Conservation (phyloP, 1,140 invertebrate species). For the Ladona fulva region DNA sequence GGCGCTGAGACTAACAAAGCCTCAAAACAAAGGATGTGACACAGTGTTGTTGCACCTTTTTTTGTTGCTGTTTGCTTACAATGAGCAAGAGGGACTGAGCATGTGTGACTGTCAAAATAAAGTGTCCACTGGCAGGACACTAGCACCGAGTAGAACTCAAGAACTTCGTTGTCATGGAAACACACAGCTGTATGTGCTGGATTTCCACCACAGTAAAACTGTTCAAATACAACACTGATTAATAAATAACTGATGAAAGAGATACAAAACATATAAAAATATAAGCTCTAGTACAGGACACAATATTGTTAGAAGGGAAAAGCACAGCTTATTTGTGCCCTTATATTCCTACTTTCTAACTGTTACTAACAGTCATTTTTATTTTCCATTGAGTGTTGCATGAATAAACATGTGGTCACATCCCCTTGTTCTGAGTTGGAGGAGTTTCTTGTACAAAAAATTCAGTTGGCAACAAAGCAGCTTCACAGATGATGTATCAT, state of each 20-base stretch:
- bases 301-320: conserved; percentile 3
- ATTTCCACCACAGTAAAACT: conserved; percentile 9
- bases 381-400: not conserved
- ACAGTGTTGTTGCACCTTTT: not conserved
- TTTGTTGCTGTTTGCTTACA: not conserved
- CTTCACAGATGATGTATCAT: conserved; percentile 6
- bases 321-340: not conserved
- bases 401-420: not conserved
- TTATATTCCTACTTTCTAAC: not conserved
- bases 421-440: conserved; percentile 3
- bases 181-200: not conserved
- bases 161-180: conserved; percentile 9
- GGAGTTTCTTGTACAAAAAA: conserved; percentile 10
- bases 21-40: conserved; percentile 9
- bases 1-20: conserved; percentile 6
- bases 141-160: conserved; percentile 8
- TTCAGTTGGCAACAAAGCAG: conserved; percentile 8
- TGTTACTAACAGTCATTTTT: not conserved
- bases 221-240: conserved; percentile 10
- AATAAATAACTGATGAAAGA: conserved; percentile 10
- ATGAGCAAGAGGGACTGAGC: conserved; percentile 6
- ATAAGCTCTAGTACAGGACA: conserved; percentile 1
- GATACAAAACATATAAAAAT: conserved; percentile 11
- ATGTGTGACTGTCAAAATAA: conserved; percentile 1
- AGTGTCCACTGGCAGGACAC: not conserved